Evolutionary conservation across 2,797 vertebrate species (phyloP).

Genomic region (Sebastes iracundus): DNA sequence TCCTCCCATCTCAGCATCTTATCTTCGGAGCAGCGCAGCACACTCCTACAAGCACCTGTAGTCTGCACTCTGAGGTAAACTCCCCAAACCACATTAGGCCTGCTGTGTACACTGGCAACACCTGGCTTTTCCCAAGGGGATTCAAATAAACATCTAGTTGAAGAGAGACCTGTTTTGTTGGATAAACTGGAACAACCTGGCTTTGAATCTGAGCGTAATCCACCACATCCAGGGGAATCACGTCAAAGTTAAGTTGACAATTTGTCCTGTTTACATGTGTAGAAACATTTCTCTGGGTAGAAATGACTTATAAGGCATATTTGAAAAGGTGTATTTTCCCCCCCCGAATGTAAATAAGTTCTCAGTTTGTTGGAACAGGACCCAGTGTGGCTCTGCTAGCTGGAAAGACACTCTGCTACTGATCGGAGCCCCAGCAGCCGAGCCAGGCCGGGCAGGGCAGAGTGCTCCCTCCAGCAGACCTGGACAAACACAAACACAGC

Average conservation of each 20-base stretch:
- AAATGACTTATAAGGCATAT: constrained; percentile 68
- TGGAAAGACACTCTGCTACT: constrained; percentile 78
- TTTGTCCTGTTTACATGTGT: constrained; percentile 78
- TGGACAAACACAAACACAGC: constrained; percentile 72
- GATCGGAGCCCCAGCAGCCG: constrained; percentile 52
- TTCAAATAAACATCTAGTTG: constrained; percentile 76
- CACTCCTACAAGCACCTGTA: constrained; percentile 75
- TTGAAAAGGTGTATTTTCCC: constrained; percentile 70
- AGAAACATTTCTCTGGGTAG: constrained; percentile 73
- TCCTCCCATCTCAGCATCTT: constrained; percentile 61
- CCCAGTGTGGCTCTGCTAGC: constrained; percentile 50
- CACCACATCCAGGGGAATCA: constrained; percentile 78
- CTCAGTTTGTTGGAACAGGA: constrained; percentile 73
- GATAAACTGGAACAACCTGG: constrained; percentile 77
- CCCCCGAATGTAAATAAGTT: constrained; percentile 71
- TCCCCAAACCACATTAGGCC: constrained; percentile 71
- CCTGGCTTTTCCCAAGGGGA: constrained; percentile 68
- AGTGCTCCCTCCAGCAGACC: constrained; percentile 60
- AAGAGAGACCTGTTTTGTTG: constrained; percentile 81
- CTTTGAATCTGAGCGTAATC: constrained; percentile 74
- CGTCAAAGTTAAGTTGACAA: constrained; percentile 77
- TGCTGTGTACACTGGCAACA: constrained; percentile 80
- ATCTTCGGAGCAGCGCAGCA: constrained; percentile 51
- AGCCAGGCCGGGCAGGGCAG: constrained; percentile 62
- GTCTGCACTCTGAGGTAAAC: constrained; percentile 66